Evolutionary conservation across 2,888 invertebrate species (phyloP).

Genomic region (Fabriciana adippe): DNA sequence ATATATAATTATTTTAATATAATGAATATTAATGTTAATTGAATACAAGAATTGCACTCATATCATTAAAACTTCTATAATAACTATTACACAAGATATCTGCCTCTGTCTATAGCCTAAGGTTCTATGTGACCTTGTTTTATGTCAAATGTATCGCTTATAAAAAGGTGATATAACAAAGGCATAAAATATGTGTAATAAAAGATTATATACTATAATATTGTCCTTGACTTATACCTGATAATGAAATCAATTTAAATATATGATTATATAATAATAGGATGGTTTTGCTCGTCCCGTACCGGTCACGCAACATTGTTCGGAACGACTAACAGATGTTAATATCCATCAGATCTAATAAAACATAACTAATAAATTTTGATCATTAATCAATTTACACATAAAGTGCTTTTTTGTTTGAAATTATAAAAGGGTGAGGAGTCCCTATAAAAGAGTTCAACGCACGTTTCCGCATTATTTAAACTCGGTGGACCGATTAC

Average conservation of each 20-base stretch:
- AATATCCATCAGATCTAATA: conserved; percentile 64
- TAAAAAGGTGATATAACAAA: conserved; percentile 4
- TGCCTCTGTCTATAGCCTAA: neutral
- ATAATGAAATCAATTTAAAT: conserved; percentile 4
- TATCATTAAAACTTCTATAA: too few relatives aligned
- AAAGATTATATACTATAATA: neutral
- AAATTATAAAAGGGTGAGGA: conserved; percentile 36
- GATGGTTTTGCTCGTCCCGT: conserved; percentile 43
- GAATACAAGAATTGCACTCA: too few relatives aligned
- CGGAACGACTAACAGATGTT: conserved; percentile 46
- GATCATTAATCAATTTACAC: conserved; percentile 53
- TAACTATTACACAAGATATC: neutral
- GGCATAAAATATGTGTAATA: neutral
- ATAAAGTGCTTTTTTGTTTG: conserved; percentile 50
- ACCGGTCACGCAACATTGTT: conserved; percentile 61
- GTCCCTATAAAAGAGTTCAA: conserved; percentile 82
- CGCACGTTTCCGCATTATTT: conserved; percentile 72
- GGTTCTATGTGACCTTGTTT: neutral
- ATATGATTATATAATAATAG: conserved; percentile 13
- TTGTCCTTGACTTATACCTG: conserved; percentile 10
- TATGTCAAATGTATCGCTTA: neutral
- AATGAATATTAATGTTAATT: too few relatives aligned
- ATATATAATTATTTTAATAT: too few relatives aligned
- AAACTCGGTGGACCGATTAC: conserved; percentile 62
- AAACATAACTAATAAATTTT: conserved; percentile 48